Evolutionary conservation across 2,888 invertebrate genomes (phyloP), one percentile per base, ranked within the genome.

Genomic region (Drosophila picticornis): DNA sequence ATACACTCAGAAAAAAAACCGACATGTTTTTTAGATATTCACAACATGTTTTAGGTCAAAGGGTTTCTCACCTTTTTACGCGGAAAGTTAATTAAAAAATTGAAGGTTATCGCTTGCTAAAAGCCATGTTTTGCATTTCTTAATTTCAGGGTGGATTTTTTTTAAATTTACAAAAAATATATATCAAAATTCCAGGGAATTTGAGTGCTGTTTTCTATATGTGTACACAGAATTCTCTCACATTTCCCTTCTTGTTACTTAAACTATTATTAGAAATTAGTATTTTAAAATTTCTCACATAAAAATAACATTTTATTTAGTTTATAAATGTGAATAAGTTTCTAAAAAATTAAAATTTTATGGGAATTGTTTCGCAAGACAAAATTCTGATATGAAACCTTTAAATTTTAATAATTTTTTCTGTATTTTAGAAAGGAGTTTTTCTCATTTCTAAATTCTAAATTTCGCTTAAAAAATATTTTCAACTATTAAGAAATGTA

Each of bases 391-490:
- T n/a, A n/a, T 4, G 4, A 9, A 38, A 38, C 11, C 0, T 0
- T 0, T 4, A 38, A 6, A 19, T 19, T 19, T 40, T 10, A n/a
- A 40, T 10, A n/a, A 2, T n/a, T 40, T 40, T 38, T 40, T 40
- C 4, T n/a, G 2, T 0, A n/a, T 10, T 46, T 22, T 4, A 10
- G 5, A 11, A 40, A 4, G 5, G 0, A 5, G 0, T n/a, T n/a
- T 9, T n/a, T 40, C 5, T 5, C 1, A 22, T 7, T 46, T 22
- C 2, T 2, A 22, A 7, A 7, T 2, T 22, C 6, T 0, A 46
- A 22, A 46, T 22, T 22, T 13, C 4, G 0, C 7, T 22, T 13
- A 9, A 13, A 13, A 46, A 22, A 6, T 6, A 22, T 34, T 34
- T 5, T 34, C 4, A 34, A 34, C 34, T 13, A 13, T 34, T 34